phyloP scores from a whole-genome alignment of 2,888 invertebrate genomes.

The Lasioglossum lativentre region DNA sequence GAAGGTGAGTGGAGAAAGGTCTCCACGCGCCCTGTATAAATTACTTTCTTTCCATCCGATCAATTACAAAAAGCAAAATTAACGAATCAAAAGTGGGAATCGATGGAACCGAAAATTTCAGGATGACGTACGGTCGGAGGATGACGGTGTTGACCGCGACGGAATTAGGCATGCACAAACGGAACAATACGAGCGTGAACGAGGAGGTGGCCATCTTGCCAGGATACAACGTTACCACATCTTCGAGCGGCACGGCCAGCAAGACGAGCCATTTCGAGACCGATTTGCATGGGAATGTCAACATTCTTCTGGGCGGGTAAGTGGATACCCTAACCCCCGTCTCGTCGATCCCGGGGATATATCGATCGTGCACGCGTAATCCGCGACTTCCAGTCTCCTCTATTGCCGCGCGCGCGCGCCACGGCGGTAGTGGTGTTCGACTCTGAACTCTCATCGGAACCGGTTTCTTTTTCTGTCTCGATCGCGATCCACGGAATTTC shows the following conservation, averaged over 20 bases:
- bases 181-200: slow-evolving; percentile 45
- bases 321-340: slow-evolving; percentile 72
- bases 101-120: slow-evolving; percentile 15
- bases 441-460: background rate
- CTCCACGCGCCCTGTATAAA: too few species aligned
- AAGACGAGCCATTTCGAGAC: slow-evolving; percentile 76
- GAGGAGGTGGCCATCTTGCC: slow-evolving; percentile 72
- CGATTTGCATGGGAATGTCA: slow-evolving; percentile 88
- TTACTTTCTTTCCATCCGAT: too few species aligned
- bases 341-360: background rate
- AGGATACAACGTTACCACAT: slow-evolving; percentile 55
- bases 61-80: too few species aligned
- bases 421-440: too few species aligned
- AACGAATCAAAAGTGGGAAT: too few species aligned
- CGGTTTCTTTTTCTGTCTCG: background rate
- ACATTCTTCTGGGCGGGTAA: slow-evolving; percentile 92
- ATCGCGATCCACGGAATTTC: slow-evolving; percentile 13
- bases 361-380: background rate
- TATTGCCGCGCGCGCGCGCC: too few species aligned
- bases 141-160: slow-evolving; percentile 86
- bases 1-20: slow-evolving; percentile 7
- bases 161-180: slow-evolving; percentile 49
- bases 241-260: slow-evolving; percentile 53
- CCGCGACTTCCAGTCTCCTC: background rate
- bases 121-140: slow-evolving; percentile 85